Evolutionary conservation across 2,113 vertebrate species (phyloP), one percentile per base, ranked within the genome.

Genomic region (Pelusios castaneus): DNA sequence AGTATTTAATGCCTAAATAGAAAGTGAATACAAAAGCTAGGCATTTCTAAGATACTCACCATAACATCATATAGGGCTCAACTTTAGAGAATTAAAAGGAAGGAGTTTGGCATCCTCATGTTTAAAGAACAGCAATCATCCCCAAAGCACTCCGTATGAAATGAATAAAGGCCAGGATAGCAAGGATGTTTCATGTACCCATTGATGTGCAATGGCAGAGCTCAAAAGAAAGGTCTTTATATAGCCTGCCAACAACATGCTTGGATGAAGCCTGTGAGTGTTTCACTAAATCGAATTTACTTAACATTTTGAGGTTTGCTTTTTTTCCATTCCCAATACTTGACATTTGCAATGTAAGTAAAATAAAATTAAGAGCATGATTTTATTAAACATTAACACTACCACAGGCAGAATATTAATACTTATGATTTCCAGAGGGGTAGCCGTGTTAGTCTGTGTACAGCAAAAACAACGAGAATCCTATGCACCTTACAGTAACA

Each of bases 341-440:
- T 22, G 2, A 3, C 0, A 2, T 9, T 38, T 86, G 41, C 24
- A 5, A 3, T 7, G 17, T 29, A 1, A 63, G 1, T 5, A 38
- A 70, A 38, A n/a, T 67, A 67, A 21, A 67, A n/a, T 19, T n/a
- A 67, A n/a, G 34, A 67, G 16, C 34, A 67, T 67, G 31, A 67
- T 10, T 67, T n/a, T n/a, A 67, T 21, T n/a, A 70, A 17, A 31
- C 16, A 10, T 38, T 70, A 70, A 38, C 24, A 76, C 12, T 16
- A 76, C 24, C 41, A 43, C 16, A 41, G 41, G 22, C 12, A 43
- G 41, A 76, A 43, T 78, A 78, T 25, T 49, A 63, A n/a, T 3
- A 86, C 49, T 10, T n/a, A n/a, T n/a, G n/a, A n/a, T n/a, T n/a
- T n/a, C n/a, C n/a, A n/a, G n/a, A n/a, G n/a, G n/a, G n/a, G n/a